Base-by-base conservation (phyloP, 2,888 invertebrate genomes). In the Allophyes oxyacanthae region DNA sequence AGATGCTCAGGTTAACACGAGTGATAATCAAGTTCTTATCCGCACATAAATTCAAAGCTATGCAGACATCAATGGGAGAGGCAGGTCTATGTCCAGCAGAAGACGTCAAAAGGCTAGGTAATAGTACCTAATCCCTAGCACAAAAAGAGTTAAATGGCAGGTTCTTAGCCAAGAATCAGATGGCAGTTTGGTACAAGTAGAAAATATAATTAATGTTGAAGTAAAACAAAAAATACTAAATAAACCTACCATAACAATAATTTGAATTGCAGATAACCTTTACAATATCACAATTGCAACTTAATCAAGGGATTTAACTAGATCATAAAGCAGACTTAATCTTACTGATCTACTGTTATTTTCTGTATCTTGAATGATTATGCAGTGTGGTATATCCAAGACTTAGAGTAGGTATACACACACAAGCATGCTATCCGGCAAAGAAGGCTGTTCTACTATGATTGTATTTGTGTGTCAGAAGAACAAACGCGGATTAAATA, bases 351-450 rank as follows among this genome's bases (percentile, higher is more conserved):
- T 40, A 43, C 43, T 37, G 46, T 62, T 62, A 67, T 61, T 65
- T 62, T 33, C 67, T 40, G 43, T 65, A 66, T 55, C 49, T 66
- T n/a, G 6, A 42, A 50, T 50, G 50, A 48, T 51, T 66, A 46
- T 38, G 42, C 37, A 55, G 48, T 15, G 28, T n/a, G n/a, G n/a
- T n/a, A 61, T 50, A 50, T 48, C 38, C 55, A 10, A 40, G 46
- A 26, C 50, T 43, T 55, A 56, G 61, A 44, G 67, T n/a, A n/a
- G n/a, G n/a, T n/a, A n/a, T n/a, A n/a, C n/a, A n/a, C n/a, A n/a
- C n/a, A n/a, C n/a, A n/a, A 65, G 66, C 66, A 61, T 66, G 36
- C 56, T 50, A 65, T 65, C 61, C 61, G 66, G 64, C 40, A 40
- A 61, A 64, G 11, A 15, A 54, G 66, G 26, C 34, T 13, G 9